These are phyloP conservation scores for Synergus gifuensis DNA, from an alignment of 2,888 invertebrate species.

Conservation along the genomic window DNA sequence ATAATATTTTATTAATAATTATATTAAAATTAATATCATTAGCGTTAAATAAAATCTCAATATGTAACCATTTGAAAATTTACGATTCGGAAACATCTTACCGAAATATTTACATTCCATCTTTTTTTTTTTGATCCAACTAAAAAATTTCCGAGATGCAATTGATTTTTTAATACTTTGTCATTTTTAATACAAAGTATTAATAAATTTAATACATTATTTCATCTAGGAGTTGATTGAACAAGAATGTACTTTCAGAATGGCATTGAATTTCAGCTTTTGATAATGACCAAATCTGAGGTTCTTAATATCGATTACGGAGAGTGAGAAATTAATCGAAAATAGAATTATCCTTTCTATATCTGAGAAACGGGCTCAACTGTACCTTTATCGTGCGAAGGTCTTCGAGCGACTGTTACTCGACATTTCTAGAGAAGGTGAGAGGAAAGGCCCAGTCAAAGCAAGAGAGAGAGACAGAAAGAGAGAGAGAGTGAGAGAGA, in stretches of 20 bases:
- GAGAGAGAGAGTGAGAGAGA: not conserved
- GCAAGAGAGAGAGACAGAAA: not conserved
- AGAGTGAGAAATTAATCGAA: slow-evolving; percentile 34
- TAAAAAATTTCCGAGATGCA: too few species aligned
- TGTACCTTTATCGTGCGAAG: slow-evolving; percentile 46
- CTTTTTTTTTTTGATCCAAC: too few species aligned
- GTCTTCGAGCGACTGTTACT: slow-evolving; percentile 48
- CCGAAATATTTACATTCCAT: too few species aligned
- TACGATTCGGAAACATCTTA: too few species aligned
- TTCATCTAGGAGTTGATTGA: not conserved
- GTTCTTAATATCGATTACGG: slow-evolving; percentile 33
- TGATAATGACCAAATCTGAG: slow-evolving; percentile 11
- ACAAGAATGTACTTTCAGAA: not conserved
- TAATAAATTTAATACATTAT: too few species aligned
- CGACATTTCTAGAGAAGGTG: slow-evolving; percentile 41
- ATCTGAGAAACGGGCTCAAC: slow-evolving; percentile 21
- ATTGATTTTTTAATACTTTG: too few species aligned
- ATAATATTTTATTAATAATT: too few species aligned
- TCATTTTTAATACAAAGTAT: too few species aligned
- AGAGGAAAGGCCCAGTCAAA: slow-evolving; percentile 43
- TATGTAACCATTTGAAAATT: too few species aligned
- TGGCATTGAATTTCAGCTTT: slow-evolving; percentile 24
- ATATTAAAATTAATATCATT: too few species aligned
- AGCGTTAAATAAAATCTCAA: too few species aligned
- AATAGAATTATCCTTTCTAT: slow-evolving; percentile 41